phyloP scores from a whole-genome alignment of 2,113 vertebrate species.

The Acanthochromis polyacanthus region DNA sequence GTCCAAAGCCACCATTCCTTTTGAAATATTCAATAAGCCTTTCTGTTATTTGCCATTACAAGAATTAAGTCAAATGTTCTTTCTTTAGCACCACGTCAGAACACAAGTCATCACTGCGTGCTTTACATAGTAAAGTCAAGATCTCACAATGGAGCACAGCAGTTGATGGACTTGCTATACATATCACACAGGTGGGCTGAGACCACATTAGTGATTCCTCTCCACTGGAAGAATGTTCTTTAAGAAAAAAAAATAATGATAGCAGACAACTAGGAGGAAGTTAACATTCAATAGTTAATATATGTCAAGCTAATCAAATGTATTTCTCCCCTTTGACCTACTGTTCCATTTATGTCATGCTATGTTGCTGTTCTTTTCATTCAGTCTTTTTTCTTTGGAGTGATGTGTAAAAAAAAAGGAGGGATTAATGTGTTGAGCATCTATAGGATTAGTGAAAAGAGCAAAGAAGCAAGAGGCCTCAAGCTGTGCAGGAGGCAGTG shows the following conservation, averaged over 20 bases:
- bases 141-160: too few species aligned
- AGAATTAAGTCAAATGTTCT: too few species aligned
- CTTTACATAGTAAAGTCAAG: too few species aligned
- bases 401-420: conserved; percentile 18
- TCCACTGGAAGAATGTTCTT: not conserved
- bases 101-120: too few species aligned
- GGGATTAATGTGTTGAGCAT: conserved; percentile 53
- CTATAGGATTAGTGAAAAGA: conserved; percentile 54
- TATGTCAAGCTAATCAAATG: not conserved
- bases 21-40: too few species aligned
- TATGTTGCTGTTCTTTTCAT: conserved; percentile 21
- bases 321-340: conserved; percentile 4
- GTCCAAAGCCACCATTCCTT: too few species aligned
- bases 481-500: conserved; percentile 41
- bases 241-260: conserved; percentile 7
- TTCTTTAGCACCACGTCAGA: too few species aligned
- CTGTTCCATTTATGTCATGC: conserved; percentile 12
- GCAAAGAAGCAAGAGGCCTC: conserved; percentile 20
- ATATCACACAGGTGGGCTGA: conserved; percentile 1
- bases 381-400: conserved; percentile 1
- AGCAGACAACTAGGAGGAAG: conserved; percentile 10
- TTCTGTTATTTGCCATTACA: too few species aligned
- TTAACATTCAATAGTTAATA: conserved; percentile 18
- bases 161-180: not conserved
- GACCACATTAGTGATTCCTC: not conserved